Evolutionary conservation across 2,888 invertebrate genomes (phyloP).

Genomic region (Stegana nigrithorax): DNA sequence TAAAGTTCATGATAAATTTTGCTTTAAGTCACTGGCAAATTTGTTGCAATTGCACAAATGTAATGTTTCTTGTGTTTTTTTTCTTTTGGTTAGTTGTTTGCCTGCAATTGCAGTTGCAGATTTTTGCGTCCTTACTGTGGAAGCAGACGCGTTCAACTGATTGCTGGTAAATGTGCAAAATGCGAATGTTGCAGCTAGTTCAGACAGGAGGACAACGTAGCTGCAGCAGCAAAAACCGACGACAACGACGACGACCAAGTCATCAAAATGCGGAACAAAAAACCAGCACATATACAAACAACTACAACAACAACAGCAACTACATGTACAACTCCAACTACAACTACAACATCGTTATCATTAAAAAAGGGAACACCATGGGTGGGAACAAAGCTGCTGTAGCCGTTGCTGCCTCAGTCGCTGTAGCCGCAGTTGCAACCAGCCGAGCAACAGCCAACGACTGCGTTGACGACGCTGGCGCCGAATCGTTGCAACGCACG

Average conservation of each 20-base stretch:
- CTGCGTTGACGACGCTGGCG: too few relatives aligned
- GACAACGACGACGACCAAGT: conserved; percentile 31
- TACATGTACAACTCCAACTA: conserved; percentile 4
- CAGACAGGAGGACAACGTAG: conserved; percentile 25
- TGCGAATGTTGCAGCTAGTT: conserved; percentile 56
- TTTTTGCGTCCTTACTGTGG: conserved; percentile 66
- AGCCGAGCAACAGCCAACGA: conserved; percentile 32
- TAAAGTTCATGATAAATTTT: too few relatives aligned
- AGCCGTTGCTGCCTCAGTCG: conserved; percentile 23
- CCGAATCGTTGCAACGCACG: conserved; percentile 1
- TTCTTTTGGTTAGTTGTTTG: background rate
- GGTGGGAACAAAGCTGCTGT: conserved; percentile 8
- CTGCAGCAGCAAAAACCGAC: conserved; percentile 34
- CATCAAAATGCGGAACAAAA: too few relatives aligned
- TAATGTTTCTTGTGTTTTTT: background rate
- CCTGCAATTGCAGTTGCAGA: conserved; percentile 2
- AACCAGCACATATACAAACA: conserved; percentile 25
- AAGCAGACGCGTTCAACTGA: conserved; percentile 67
- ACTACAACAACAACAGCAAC: conserved; percentile 23
- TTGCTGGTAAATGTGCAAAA: conserved; percentile 50
- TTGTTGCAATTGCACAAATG: conserved; percentile 20
- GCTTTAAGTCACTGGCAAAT: conserved; percentile 23
- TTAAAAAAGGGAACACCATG: conserved; percentile 3
- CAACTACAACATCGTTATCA: background rate
- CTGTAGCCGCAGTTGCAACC: conserved; percentile 29